Evolutionary conservation across 2,888 invertebrate species (phyloP).

Genomic region (Apamea sordens): DNA sequence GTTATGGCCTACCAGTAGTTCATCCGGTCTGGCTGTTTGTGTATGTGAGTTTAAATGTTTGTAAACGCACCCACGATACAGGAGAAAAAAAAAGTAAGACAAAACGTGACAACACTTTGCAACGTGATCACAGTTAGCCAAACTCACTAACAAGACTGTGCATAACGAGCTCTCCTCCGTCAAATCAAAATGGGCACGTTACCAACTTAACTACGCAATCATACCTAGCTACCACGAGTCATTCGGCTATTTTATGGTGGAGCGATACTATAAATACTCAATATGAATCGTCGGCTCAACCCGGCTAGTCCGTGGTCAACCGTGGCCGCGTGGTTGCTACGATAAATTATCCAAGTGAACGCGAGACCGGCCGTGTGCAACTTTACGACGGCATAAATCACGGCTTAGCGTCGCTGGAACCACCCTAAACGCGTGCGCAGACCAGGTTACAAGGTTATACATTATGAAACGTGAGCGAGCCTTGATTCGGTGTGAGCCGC

Average conservation of each 20-base stretch:
- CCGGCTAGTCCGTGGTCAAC: constrained; percentile 83
- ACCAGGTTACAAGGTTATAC: constrained; percentile 72
- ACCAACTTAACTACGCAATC: constrained; percentile 30
- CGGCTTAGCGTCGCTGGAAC: constrained; percentile 79
- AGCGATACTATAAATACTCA: constrained; percentile 69
- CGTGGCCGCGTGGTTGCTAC: constrained; percentile 75
- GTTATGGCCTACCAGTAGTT: no score
- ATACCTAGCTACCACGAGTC: constrained; percentile 34
- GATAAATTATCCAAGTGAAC: constrained; percentile 89
- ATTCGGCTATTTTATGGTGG: constrained; percentile 59
- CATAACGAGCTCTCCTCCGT: constrained; percentile 22
- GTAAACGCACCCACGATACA: no score
- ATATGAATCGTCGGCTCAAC: constrained; percentile 77
- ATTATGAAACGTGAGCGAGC: constrained; percentile 70
- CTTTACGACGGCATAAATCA: constrained; percentile 88
- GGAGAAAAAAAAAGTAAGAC: no score
- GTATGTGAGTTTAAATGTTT: no score
- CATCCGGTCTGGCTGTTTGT: no score
- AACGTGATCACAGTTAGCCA: not conserved
- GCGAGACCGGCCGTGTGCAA: constrained; percentile 86
- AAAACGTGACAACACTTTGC: not conserved
- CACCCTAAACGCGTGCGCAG: constrained; percentile 73
- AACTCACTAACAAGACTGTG: constrained; percentile 23
- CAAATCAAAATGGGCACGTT: constrained; percentile 39
- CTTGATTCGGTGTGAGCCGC: constrained; percentile 68